Evolutionary conservation across 2,888 invertebrate genomes (phyloP), one percentile per base, ranked within the genome.

Genomic region (Ceriagrion tenellum): DNA sequence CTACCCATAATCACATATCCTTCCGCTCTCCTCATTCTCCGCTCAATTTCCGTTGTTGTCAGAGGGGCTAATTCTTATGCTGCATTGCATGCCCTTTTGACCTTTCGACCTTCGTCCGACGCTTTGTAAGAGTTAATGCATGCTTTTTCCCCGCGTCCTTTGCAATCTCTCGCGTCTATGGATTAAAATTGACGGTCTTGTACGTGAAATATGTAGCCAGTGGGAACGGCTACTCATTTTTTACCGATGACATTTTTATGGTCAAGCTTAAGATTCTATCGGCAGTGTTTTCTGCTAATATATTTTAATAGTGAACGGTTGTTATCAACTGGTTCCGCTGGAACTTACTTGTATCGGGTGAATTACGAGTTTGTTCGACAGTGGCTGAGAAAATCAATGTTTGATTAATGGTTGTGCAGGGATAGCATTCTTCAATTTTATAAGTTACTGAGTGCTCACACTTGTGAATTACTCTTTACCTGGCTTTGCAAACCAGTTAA

Each of bases 21-120:
- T 35, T 35, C 81, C 81, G 81, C 18, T 81, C 35, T 30, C 81
- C 69, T 69, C 69, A 81, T 81, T 81, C 81, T 81, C 81, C 81
- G 81, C 81, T 81, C 81, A 81, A 81, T 81, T 81, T 81, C 81
- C 81, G 81, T 81, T 81, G 81, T 81, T 81, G 81, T 81, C 81
- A 81, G 81, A 81, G 81, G 81, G 35, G 13, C 35, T 81, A 81
- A 81, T 81, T 81, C 81, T 81, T 81, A 81, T 81, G 81, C 81
- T 35, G 81, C 81, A 81, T 81, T 81, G 81, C 81, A 81, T 81
- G 81, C 81, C 81, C 81, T 35, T 81, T 81, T 81, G 81, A 81
- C 81, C 81, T 81, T 81, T 81, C 81, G 81, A 81, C 81, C 81
- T 81, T 81, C 30, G 81, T 81, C 26, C 81, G 81, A 30, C 35